Conservation (phyloP, 2,797 vertebrate species). For the Chaenodraco wilsoni region DNA sequence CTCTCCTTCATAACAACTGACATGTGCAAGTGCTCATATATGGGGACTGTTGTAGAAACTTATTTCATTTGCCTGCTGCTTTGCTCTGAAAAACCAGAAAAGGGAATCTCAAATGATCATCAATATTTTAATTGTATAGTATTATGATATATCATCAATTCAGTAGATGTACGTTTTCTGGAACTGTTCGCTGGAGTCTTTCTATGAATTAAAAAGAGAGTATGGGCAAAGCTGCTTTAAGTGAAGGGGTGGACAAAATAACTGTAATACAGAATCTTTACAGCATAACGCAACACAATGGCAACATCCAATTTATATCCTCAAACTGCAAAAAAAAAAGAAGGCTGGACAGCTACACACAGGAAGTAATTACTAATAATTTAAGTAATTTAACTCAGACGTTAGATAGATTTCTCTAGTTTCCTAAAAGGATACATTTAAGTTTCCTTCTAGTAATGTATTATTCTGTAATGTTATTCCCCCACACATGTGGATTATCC, state of each 20-base stretch:
- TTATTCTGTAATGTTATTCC: too few species aligned
- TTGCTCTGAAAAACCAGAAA: background rate
- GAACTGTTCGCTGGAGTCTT: background rate
- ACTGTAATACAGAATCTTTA: background rate
- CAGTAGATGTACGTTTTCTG: background rate
- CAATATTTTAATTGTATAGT: background rate
- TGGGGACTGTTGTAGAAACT: background rate
- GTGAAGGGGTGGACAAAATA: background rate
- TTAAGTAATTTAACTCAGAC: too few species aligned
- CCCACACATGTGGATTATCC: too few species aligned
- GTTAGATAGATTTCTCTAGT: too few species aligned
- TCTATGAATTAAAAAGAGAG: background rate
- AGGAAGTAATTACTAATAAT: too few species aligned
- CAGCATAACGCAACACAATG: background rate
- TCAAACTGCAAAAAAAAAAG: too few species aligned
- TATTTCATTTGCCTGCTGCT: too few species aligned
- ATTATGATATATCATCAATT: background rate
- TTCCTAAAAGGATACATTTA: too few species aligned
- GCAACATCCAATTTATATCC: too few species aligned
- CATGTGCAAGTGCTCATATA: background rate
- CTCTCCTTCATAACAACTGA: background rate
- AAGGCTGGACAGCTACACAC: too few species aligned
- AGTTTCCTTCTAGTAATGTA: too few species aligned
- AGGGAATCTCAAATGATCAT: constrained; percentile 1
- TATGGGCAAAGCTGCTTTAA: background rate